Conservation (phyloP, 2,113 vertebrate species). For the Pseudorhombus dupliciocellatus region DNA sequence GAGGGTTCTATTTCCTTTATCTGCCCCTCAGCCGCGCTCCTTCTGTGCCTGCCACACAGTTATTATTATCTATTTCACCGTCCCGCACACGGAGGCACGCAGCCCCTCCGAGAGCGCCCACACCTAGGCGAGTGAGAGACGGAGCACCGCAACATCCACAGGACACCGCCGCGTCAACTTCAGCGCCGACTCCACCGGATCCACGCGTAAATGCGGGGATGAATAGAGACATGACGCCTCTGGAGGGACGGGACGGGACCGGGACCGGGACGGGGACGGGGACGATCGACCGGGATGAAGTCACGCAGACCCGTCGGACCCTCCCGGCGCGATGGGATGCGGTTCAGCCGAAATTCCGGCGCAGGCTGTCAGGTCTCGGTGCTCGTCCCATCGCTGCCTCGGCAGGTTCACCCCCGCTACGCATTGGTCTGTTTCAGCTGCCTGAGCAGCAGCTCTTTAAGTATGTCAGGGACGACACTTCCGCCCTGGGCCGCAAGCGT, state of each 20-base stretch:
- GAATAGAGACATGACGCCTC: slow-evolving; percentile 7
- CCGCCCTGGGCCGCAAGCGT: slow-evolving; percentile 71
- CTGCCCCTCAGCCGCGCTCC: slow-evolving; percentile 33
- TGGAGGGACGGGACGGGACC: background rate
- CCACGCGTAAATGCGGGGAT: slow-evolving; percentile 33
- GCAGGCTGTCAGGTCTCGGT: slow-evolving; percentile 55
- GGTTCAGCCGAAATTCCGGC: slow-evolving; percentile 59
- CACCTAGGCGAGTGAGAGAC: slow-evolving; percentile 34
- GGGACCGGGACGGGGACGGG: slow-evolving; percentile 7
- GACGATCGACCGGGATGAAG: background rate
- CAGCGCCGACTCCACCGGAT: slow-evolving; percentile 58
- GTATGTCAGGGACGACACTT: slow-evolving; percentile 83
- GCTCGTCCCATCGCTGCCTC: slow-evolving; percentile 70
- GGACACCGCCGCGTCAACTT: slow-evolving; percentile 85
- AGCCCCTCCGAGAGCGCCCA: slow-evolving; percentile 40
- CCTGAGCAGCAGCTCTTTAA: slow-evolving; percentile 81
- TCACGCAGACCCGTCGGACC: too few relatives aligned
- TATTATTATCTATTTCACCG: slow-evolving; percentile 18
- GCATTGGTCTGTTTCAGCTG: slow-evolving; percentile 60
- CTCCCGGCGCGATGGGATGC: slow-evolving; percentile 28
- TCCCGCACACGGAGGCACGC: slow-evolving; percentile 50
- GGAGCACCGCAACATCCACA: slow-evolving; percentile 73
- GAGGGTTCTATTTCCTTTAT: slow-evolving; percentile 68
- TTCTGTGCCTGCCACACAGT: slow-evolving; percentile 12
- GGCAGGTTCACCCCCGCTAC: slow-evolving; percentile 75